phyloP scores from a whole-genome alignment of 2,113 vertebrate genomes.

The Copsychus sechellarum region DNA sequence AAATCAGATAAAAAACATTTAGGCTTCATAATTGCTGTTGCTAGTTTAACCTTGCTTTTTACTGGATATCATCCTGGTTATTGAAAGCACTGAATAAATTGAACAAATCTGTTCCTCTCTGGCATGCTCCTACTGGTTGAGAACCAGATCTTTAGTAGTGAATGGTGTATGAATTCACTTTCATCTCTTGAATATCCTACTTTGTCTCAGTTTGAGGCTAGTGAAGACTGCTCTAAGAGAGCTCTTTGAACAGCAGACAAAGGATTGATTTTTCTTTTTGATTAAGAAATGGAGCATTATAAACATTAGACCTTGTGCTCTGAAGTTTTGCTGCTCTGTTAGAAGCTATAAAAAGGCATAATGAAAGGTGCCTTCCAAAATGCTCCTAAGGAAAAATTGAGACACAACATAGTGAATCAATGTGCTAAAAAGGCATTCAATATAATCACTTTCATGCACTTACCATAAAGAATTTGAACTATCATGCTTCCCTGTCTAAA shows the following conservation, averaged over 20 bases:
- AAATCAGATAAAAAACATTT: not conserved
- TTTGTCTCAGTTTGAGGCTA: not conserved
- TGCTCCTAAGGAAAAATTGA: not conserved
- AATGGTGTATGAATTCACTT: not conserved
- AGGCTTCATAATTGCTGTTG: not conserved
- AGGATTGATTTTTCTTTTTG: not conserved
- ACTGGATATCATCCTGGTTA: not conserved
- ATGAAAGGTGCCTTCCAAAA: not conserved
- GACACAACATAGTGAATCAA: not conserved
- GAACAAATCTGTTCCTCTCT: not conserved
- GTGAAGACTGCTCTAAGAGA: not conserved
- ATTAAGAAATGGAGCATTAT: not conserved
- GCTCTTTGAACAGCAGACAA: not conserved
- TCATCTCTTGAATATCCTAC: not conserved
- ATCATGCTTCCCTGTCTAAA: not conserved
- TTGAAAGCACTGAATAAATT: not conserved
- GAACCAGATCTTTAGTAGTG: not conserved
- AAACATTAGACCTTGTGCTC: not conserved
- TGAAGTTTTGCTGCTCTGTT: not conserved
- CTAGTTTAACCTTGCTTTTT: not conserved
- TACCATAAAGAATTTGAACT: not conserved
- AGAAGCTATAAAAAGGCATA: not conserved
- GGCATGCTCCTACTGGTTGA: not conserved
- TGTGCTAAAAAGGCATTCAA: not conserved
- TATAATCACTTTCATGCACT: not conserved